Percentiles rank a stretch among this genome's conserved stretches.
Evolutionary conservation across 2,113 vertebrate species (phyloP).

Genomic region (Trematomus loennbergii): DNA sequence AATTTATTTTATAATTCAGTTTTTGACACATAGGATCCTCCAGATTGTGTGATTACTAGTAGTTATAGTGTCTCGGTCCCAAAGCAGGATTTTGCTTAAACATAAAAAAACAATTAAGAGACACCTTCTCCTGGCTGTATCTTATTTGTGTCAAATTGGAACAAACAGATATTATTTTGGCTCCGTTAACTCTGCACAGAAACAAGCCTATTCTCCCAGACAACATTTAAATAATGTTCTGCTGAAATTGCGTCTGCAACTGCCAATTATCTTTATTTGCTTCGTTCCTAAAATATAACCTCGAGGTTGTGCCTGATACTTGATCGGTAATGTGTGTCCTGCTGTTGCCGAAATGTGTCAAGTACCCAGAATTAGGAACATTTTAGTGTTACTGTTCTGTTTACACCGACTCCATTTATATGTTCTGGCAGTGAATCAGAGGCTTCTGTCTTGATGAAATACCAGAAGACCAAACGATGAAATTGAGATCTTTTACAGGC

Average conservation of each 20-base stretch:
- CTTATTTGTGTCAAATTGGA: constrained; percentile 2
- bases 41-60: not conserved
- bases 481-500: constrained; percentile 48
- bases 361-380: constrained; percentile 8
- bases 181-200: not conserved
- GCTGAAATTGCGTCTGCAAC: not conserved
- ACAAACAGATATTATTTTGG: not conserved
- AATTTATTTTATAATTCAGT: constrained; percentile 44
- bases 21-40: constrained; percentile 4
- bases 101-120: constrained; percentile 1
- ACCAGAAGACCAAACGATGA: constrained; percentile 69
- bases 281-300: not conserved
- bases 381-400: constrained; percentile 20
- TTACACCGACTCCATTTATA: constrained; percentile 28
- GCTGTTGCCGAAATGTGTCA: constrained; percentile 11
- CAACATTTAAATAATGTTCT: not conserved
- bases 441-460: constrained; percentile 63
- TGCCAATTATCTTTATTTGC: constrained; percentile 20
- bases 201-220: not conserved
- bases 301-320: constrained; percentile 5
- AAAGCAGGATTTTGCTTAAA: constrained; percentile 5
- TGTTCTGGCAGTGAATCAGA: constrained; percentile 64
- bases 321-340: constrained; percentile 20
- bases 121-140: not conserved
- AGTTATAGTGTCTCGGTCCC: not conserved